These are phyloP conservation scores for Percina caprodes DNA, from an alignment of 2,113 vertebrate genomes.

Conservation along the genomic window DNA sequence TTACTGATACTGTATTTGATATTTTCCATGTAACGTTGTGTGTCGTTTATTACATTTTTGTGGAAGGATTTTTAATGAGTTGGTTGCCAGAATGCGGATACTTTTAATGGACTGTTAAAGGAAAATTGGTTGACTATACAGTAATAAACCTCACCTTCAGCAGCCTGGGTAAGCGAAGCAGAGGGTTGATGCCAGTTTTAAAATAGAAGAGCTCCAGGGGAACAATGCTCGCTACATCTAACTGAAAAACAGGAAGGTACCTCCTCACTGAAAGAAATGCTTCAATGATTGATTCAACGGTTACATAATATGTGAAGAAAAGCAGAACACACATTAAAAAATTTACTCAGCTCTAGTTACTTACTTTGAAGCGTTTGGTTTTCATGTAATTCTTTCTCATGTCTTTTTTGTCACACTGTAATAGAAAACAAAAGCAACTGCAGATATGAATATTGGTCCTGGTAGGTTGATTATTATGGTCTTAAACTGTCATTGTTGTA, in stretches of 20 bases:
- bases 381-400: slow-evolving; percentile 93
- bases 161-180: slow-evolving; percentile 92
- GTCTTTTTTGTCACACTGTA: slow-evolving; percentile 90
- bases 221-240: slow-evolving; percentile 91
- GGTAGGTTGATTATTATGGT: neutral
- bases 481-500: neutral
- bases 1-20: neutral
- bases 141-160: slow-evolving; percentile 87
- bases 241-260: slow-evolving; percentile 81
- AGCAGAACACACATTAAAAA: neutral
- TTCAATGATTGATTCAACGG: neutral
- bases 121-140: neutral
- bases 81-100: neutral
- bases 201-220: slow-evolving; percentile 95
- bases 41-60: slow-evolving; percentile 2
- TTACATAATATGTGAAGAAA: neutral
- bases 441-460: neutral
- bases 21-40: neutral
- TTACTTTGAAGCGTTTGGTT: slow-evolving; percentile 92
- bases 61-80: neutral
- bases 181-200: slow-evolving; percentile 89
- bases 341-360: neutral
- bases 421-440: slow-evolving; percentile 38
- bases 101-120: neutral
- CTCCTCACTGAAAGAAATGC: neutral